phyloP scores from a whole-genome alignment of 2,888 invertebrate species.

The Platycheirus rosarum region DNA sequence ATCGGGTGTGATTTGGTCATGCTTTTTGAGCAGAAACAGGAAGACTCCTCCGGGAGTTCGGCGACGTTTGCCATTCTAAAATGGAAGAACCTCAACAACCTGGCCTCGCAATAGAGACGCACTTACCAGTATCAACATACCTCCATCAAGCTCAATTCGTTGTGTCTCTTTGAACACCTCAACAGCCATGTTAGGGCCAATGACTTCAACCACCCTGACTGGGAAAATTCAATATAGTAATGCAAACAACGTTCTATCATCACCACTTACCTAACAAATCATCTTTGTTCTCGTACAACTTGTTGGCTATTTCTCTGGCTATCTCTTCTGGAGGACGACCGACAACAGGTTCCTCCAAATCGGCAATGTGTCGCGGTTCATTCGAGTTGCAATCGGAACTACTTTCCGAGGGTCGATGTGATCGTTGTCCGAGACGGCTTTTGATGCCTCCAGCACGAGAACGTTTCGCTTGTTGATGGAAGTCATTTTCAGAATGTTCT shows the following conservation, averaged over 20 bases:
- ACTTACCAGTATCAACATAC: conserved; percentile 91
- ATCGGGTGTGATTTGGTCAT: conserved; percentile 86
- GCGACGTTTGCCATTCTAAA: conserved; percentile 88
- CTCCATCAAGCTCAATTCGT: conserved; percentile 91
- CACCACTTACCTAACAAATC: conserved; percentile 86
- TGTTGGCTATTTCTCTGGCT: conserved; percentile 88
- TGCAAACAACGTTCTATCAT: conserved; percentile 2
- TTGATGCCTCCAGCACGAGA: conserved; percentile 77
- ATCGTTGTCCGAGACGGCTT: conserved; percentile 77
- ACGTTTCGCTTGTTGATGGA: conserved; percentile 78
- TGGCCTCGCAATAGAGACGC: no score
- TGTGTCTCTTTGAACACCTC: conserved; percentile 91
- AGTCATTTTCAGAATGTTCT: conserved; percentile 78
- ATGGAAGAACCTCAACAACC: no score
- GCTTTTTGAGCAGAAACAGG: conserved; percentile 90
- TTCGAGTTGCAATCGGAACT: conserved; percentile 83
- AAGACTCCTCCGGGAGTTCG: conserved; percentile 94
- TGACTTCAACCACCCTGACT: conserved; percentile 88
- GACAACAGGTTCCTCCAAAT: conserved; percentile 84
- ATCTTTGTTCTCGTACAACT: conserved; percentile 89
- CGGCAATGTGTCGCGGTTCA: conserved; percentile 83
- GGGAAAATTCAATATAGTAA: conserved; percentile 7
- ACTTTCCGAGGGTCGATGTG: conserved; percentile 78
- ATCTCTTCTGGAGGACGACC: conserved; percentile 81
- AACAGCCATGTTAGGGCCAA: conserved; percentile 89